Evolutionary conservation across 2,888 invertebrate genomes (phyloP), one percentile per base, ranked within the genome.

Genomic region (Mesorhabditis spiculigera): DNA sequence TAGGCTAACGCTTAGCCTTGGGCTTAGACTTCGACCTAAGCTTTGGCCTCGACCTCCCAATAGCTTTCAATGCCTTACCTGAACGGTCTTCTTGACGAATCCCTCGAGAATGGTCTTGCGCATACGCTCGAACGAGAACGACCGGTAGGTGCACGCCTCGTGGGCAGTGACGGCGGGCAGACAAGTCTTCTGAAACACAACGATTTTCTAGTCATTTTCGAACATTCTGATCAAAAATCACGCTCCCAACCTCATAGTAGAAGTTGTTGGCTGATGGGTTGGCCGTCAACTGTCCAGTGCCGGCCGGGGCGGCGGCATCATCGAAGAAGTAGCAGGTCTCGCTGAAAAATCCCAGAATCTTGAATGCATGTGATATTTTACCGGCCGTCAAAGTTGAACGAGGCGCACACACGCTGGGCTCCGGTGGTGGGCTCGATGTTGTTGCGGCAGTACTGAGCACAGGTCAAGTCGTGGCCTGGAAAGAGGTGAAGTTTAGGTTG

Each of bases 91-190:
- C 69, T 87, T 86, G 45, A 88, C 87, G 67, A 87, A 86, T 65
- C 87, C 88, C 64, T 87, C 87, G 64, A 89, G 82, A 72, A 87
- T 87, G 74, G 87, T 87, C 73, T 88, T 88, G 28, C 88, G 87
- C 45, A 88, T 87, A 44, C 89, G 83, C 63, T 88, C 89, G 81
- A 88, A 89, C 6, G 88, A 86, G 79, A 85, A 85, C n/a, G 86
- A 85, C 16, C 80, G 76, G 77, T 85, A 86, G 45, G 85, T 82
- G 74, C 86, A 86, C n/a, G 85, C 85, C 72, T 86, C 85, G 71
- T 85, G 85, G 43, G 84, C 81, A 42, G 82, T 79, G 8, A 86
- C 85, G 69, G 76, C 85, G 61, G 86, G 86, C 68, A 87, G 75
- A 67, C 87, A 87, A 43, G 86, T 84, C 79, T 87, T 87, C 77